These are phyloP conservation scores for Scomber japonicus DNA, from an alignment of 2,113 vertebrate genomes.

Conservation along the genomic window DNA sequence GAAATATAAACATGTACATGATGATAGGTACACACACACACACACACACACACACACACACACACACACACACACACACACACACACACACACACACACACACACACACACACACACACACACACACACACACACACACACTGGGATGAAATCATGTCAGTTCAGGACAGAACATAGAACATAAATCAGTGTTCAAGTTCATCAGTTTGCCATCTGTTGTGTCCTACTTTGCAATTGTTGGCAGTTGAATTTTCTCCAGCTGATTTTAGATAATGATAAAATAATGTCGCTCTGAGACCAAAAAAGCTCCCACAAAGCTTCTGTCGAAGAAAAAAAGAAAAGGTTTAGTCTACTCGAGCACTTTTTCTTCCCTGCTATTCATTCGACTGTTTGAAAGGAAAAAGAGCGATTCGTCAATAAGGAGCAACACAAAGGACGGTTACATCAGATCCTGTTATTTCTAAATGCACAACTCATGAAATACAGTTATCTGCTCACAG, in stretches of 20 bases:
- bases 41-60: slow-evolving; percentile 8
- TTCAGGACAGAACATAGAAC: slow-evolving; percentile 49
- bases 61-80: not conserved
- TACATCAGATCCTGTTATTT: slow-evolving; percentile 34
- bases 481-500: slow-evolving; percentile 6
- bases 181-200: slow-evolving; percentile 56
- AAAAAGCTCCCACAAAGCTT: slow-evolving; percentile 14
- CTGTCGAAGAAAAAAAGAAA: slow-evolving; percentile 4
- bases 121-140: slow-evolving; percentile 4
- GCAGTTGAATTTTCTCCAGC: slow-evolving; percentile 32
- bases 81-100: too few species aligned
- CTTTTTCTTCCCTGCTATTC: not conserved
- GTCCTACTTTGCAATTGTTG: slow-evolving; percentile 61
- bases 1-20: not conserved
- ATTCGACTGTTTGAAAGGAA: slow-evolving; percentile 8
- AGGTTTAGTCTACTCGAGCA: not conserved
- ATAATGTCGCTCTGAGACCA: slow-evolving; percentile 18
- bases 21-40: not conserved
- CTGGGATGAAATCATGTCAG: slow-evolving; percentile 31
- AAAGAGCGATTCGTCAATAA: not conserved
- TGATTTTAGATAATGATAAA: slow-evolving; percentile 42
- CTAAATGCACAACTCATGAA: not conserved
- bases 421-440: not conserved
- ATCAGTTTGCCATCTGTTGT: slow-evolving; percentile 69
- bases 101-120: not conserved